These are phyloP conservation scores for Ceratotherium simum DNA, from an alignment of 2,113 vertebrate genomes.

Conservation along the genomic window DNA sequence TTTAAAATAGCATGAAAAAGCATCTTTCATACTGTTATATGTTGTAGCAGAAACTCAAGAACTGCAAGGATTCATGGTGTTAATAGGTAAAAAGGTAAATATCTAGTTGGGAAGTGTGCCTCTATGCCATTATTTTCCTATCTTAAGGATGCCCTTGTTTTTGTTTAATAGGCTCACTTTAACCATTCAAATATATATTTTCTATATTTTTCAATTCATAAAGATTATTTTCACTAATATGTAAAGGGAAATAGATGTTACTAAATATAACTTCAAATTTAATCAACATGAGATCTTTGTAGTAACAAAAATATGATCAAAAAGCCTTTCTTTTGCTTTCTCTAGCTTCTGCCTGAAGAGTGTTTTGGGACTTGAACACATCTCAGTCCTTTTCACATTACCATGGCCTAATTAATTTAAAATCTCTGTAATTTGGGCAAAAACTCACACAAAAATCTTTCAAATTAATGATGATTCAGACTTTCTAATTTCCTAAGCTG, in stretches of 20 bases:
- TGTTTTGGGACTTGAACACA: not conserved
- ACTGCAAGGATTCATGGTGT: not conserved
- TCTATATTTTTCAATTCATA: not conserved
- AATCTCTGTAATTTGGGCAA: not conserved
- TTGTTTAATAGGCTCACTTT: not conserved
- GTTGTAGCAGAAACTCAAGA: not conserved
- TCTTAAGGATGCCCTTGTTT: not conserved
- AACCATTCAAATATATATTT: not conserved
- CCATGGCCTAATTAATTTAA: not conserved
- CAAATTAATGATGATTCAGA: not conserved
- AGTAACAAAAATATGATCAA: not conserved
- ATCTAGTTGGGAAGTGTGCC: not conserved
- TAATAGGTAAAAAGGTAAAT: not conserved
- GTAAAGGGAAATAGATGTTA: not conserved
- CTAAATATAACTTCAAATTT: not conserved
- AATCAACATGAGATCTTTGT: not conserved
- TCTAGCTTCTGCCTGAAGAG: not conserved
- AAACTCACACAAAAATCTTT: not conserved
- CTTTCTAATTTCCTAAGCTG: not conserved
- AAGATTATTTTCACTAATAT: not conserved
- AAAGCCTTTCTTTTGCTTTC: not conserved
- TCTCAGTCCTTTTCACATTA: not conserved
- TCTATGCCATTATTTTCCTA: not conserved
- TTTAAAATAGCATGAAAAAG: not conserved
- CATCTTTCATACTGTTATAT: not conserved